Conservation (phyloP, 2,797 vertebrate species). For the Tauraco hartlaubi region DNA sequence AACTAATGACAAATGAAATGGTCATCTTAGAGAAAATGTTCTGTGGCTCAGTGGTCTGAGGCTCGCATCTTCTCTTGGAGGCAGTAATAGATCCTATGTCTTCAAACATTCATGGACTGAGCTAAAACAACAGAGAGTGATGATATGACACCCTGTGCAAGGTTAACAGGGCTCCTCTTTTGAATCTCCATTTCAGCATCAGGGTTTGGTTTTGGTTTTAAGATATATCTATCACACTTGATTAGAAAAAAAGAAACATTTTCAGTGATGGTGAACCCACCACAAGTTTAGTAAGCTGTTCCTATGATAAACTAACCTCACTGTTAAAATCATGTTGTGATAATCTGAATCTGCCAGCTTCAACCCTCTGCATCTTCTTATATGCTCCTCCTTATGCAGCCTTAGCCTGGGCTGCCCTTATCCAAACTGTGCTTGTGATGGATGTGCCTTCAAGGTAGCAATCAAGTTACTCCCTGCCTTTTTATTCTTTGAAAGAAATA, state of each 20-base stretch:
- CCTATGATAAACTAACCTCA: background rate
- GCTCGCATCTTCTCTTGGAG: background rate
- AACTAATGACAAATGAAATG: background rate
- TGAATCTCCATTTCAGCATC: background rate
- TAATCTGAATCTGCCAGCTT: background rate
- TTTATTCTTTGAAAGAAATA: background rate
- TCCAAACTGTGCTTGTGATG: background rate
- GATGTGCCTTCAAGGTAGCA: background rate
- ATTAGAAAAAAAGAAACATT: background rate
- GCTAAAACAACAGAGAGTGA: background rate
- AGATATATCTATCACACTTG: background rate
- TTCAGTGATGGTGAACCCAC: background rate
- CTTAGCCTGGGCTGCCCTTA: background rate
- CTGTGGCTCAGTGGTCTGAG: background rate
- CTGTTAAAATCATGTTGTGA: background rate
- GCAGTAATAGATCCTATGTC: background rate
- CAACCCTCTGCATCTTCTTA: background rate
- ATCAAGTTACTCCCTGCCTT: background rate
- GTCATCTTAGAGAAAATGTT: background rate
- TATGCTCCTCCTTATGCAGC: background rate
- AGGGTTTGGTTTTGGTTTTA: background rate
- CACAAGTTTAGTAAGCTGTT: background rate
- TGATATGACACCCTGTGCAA: background rate
- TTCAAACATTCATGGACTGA: background rate
- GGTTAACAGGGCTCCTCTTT: background rate